phyloP scores from a whole-genome alignment of 2,113 vertebrate species.

The Martes martes region DNA sequence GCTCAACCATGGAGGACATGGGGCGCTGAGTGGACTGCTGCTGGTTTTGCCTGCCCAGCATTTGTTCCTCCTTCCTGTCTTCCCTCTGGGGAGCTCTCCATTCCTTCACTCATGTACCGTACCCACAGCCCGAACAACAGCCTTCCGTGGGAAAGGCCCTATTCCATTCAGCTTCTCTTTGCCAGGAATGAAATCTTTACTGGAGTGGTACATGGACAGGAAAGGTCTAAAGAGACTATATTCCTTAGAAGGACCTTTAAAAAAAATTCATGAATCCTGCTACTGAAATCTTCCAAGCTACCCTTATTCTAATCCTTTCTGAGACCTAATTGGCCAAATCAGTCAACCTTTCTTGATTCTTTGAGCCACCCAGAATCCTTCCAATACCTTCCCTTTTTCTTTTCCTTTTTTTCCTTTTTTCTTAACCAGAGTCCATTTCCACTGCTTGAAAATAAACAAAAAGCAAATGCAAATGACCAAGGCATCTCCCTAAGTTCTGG shows the following conservation, averaged over 20 bases:
- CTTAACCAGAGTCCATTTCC: background rate
- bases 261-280: background rate
- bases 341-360: background rate
- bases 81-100: background rate
- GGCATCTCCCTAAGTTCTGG: background rate
- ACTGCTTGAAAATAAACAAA: background rate
- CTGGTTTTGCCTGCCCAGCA: background rate
- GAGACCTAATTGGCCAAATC: background rate
- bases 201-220: background rate
- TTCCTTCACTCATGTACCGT: background rate
- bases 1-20: accelerated
- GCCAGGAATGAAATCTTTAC: background rate
- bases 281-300: background rate
- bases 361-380: background rate
- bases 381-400: background rate
- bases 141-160: background rate
- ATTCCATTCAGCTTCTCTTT: background rate
- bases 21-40: accelerated
- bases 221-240: background rate
- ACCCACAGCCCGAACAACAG: background rate
- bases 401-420: background rate
- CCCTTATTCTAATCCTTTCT: background rate
- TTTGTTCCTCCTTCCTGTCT: background rate
- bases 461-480: background rate
- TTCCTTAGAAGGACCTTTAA: background rate